These are phyloP conservation scores for Dorcus parallelipipedus DNA, from an alignment of 2,888 invertebrate genomes.

Conservation along the genomic window DNA sequence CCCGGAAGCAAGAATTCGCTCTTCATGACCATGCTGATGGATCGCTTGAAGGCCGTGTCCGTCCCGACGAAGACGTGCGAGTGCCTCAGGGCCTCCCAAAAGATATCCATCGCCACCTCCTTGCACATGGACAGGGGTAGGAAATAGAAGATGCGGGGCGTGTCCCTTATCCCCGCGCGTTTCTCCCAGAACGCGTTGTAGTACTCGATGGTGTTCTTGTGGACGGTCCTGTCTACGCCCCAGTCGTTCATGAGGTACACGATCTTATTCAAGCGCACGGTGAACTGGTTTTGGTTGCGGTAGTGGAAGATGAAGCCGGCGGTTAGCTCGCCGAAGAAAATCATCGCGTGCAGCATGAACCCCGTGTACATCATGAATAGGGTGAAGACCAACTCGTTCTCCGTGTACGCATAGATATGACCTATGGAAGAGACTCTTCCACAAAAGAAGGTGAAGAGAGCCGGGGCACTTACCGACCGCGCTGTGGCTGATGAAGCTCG, in stretches of 20 bases:
- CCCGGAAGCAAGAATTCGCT: slow-evolving; percentile 55
- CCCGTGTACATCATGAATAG: slow-evolving; percentile 13
- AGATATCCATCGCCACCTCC: slow-evolving; percentile 54
- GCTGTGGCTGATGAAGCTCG: background rate
- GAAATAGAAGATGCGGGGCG: slow-evolving; percentile 48
- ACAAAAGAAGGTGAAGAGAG: background rate
- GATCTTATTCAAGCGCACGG: slow-evolving; percentile 16
- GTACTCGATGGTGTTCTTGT: slow-evolving; percentile 35
- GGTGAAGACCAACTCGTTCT: slow-evolving; percentile 14
- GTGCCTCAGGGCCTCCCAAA: slow-evolving; percentile 54
- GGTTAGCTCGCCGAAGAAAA: slow-evolving; percentile 21
- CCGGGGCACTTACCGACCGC: background rate
- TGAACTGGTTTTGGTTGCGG: slow-evolving; percentile 16
- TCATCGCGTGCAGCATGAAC: slow-evolving; percentile 16
- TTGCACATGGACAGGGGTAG: slow-evolving; percentile 53
- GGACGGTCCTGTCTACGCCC: slow-evolving; percentile 13
- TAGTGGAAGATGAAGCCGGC: slow-evolving; percentile 14
- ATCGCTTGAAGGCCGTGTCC: slow-evolving; percentile 53
- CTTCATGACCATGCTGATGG: slow-evolving; percentile 51
- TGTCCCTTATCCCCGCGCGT: slow-evolving; percentile 50
- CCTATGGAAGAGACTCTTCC: slow-evolving; percentile 2
- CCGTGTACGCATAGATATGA: slow-evolving; percentile 4
- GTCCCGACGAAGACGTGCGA: slow-evolving; percentile 52
- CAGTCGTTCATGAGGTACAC: slow-evolving; percentile 16
- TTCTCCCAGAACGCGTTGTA: slow-evolving; percentile 55